These are phyloP conservation scores for Cladopsammia gracilis DNA, from an alignment of 64 coral and sea anemone genomes.

Conservation along the genomic window DNA sequence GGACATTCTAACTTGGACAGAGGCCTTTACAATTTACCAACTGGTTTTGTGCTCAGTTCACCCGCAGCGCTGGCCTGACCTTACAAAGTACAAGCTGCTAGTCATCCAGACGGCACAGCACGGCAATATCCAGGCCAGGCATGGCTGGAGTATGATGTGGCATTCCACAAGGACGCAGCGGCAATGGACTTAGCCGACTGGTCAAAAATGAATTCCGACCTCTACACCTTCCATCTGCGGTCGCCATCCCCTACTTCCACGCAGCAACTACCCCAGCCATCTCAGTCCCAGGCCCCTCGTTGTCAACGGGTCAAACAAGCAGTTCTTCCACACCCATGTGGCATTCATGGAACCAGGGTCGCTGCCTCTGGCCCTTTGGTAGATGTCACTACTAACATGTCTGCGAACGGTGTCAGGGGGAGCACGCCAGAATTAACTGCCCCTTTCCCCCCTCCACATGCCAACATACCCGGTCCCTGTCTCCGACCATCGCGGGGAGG, in stretches of 20 bases:
- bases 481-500: background rate
- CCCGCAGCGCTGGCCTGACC: background rate
- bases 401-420: background rate
- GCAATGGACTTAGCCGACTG: background rate
- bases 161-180: background rate
- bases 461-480: background rate
- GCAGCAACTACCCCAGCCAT: too few relatives aligned
- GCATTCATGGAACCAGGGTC: background rate
- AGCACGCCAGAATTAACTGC: background rate
- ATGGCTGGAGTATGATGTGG: background rate
- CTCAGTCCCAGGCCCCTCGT: background rate
- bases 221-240: background rate
- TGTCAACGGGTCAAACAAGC: background rate
- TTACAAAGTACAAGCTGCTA: background rate
- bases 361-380: background rate
- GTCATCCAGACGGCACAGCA: background rate
- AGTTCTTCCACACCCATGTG: background rate
- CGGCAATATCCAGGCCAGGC: background rate
- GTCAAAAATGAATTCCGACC: background rate
- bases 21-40: background rate
- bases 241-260: background rate
- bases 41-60: background rate
- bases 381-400: background rate
- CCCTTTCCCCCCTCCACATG: background rate
- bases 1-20: too few relatives aligned